Conservation (phyloP, 2,113 vertebrate genomes). For the Parus major region DNA sequence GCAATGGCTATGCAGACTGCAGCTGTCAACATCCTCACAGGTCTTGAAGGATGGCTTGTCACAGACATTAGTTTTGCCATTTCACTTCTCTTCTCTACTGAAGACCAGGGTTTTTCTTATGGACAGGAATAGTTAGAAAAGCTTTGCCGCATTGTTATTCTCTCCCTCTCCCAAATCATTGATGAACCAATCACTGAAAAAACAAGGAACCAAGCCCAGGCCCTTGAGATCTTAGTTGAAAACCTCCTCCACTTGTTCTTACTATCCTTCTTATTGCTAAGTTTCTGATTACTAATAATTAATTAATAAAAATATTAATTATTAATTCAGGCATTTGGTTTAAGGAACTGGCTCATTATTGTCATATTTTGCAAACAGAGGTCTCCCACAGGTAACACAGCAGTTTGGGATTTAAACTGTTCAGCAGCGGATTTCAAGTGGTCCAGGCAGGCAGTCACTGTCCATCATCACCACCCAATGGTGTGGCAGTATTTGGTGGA, state of each 20-base stretch:
- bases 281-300: background rate
- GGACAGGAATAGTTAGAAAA: background rate
- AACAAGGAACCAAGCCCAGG: background rate
- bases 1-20: fast-evolving
- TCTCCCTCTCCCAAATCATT: background rate
- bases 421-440: background rate
- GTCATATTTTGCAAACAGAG: background rate
- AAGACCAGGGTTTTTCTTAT: background rate
- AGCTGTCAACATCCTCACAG: background rate
- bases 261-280: background rate
- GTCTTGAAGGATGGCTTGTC: background rate
- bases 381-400: background rate
- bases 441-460: background rate
- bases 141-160: background rate
- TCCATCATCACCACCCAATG: fast-evolving
- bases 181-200: background rate
- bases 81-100: background rate
- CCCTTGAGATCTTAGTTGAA: background rate
- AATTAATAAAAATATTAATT: too few species aligned
- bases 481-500: background rate
- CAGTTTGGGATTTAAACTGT: background rate
- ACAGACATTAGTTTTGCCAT: background rate
- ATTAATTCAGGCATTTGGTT: background rate
- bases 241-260: background rate
- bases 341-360: background rate